phyloP scores from a whole-genome alignment of 23 tunicate species.

The Corella eumyota region DNA sequence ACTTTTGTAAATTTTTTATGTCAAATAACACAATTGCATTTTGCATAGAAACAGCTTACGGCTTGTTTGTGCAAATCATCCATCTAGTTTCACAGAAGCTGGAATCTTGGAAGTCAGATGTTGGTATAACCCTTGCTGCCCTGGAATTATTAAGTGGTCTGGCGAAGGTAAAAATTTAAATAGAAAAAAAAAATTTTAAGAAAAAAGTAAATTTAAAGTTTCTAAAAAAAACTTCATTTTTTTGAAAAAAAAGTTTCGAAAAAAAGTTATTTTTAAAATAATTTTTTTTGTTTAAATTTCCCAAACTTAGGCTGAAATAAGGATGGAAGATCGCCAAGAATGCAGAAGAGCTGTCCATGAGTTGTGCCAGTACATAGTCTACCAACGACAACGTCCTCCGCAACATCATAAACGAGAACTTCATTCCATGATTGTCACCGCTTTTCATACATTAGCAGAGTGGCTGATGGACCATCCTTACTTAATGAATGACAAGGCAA shows the following conservation, averaged over 20 bases:
- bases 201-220: too few species aligned
- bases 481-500: conserved; percentile 68
- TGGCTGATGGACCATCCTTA: conserved; percentile 92
- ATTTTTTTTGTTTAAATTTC: neutral
- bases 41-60: conserved; percentile 63
- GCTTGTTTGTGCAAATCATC: conserved; percentile 58
- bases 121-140: conserved; percentile 69
- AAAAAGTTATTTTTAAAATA: neutral
- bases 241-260: neutral
- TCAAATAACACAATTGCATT: neutral
- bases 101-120: conserved; percentile 72
- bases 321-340: conserved; percentile 41
- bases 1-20: too few species aligned
- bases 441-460: conserved; percentile 66
- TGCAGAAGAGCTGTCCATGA: conserved; percentile 59
- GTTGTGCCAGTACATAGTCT: conserved; percentile 82
- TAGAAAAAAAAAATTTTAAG: too few species aligned
- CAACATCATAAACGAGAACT: conserved; percentile 88
- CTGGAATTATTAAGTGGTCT: conserved; percentile 73
- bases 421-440: conserved; percentile 86
- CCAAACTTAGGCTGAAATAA: conserved; percentile 30
- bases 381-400: conserved; percentile 74
- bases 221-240: neutral
- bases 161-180: conserved; percentile 49
- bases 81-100: conserved; percentile 67